Base-by-base conservation (phyloP, 92 coral and sea anemone species). In the Desmophyllum pertusum region DNA sequence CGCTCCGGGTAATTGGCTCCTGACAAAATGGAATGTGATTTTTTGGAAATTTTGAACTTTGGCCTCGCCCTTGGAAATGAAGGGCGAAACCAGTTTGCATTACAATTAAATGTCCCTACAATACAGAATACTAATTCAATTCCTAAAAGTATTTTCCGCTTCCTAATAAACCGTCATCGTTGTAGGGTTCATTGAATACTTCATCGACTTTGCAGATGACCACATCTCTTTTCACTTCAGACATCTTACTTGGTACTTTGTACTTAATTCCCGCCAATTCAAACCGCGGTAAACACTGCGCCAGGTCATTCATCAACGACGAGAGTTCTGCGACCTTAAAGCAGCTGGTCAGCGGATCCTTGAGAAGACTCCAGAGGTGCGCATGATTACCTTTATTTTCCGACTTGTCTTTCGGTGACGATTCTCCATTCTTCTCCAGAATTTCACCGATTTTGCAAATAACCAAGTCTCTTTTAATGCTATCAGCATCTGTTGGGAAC, bases 141-240 rank as follows among this genome's bases (percentile, higher is more conserved):
- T 25, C 4, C 17, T 67, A 67, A 6, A 50, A 5, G 27, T 48
- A 23, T 48, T 7, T 33, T 51, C 45, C 79, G 52, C 65, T 75
- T 36, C 79, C 79, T n/a, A 33, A 39, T 6, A 15, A 45, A 7
- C 17, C 75, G 35, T 82, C 79, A 9, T 81, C 83, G 48, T 73
- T 72, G 57, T 77, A 83, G 13, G 84, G 52, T 29, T 84, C 88
- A 77, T 94, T 92, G n/a, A 94, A 87, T n/a, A 92, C 85, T 71
- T 94, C 98, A 71, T 94, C 98, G 30, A 94, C 93, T 86, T 89
- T 89, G 75, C 98, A 94, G 33, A 94, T 94, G 38, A 91, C 77
- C 29, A 89, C 93, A 73, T 94, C 98, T 61, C 98, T 88, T 85
- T 80, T 81, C 61, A 94, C 85, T n/a, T 92, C 95, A 3, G 98